Conservation (phyloP, 92 coral and sea anemone genomes). For the Nematostella vectensis region DNA sequence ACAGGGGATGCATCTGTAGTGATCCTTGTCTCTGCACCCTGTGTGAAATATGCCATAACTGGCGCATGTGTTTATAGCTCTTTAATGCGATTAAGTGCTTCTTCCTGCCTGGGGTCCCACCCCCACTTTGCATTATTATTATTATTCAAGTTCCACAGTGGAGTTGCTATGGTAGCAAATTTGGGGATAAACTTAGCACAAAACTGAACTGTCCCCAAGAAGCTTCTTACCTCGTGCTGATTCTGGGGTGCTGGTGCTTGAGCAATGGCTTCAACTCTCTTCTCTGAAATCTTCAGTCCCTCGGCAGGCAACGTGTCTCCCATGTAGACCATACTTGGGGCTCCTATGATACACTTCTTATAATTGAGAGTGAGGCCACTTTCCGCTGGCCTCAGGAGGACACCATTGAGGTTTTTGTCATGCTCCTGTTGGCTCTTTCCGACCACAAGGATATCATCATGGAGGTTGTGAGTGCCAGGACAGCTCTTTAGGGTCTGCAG, state of each 20-base stretch:
- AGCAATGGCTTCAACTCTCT: constrained; percentile 30
- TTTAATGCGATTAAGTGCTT: constrained; percentile 32
- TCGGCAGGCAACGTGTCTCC: constrained; percentile 33
- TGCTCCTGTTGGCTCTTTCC: constrained; percentile 31
- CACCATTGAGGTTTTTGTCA: constrained; percentile 31
- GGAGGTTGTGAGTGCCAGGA: constrained; percentile 44
- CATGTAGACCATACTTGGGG: constrained; percentile 41
- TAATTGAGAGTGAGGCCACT: constrained; percentile 49
- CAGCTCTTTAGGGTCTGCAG: constrained; percentile 52
- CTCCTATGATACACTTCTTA: constrained; percentile 44
- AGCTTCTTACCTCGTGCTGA: constrained; percentile 32
- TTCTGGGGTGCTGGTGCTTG: constrained; percentile 29
- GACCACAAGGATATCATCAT: constrained; percentile 36
- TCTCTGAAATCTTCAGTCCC: constrained; percentile 30
- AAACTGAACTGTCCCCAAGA: constrained; percentile 48
- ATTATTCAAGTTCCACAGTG: constrained; percentile 50
- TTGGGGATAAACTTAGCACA: constrained; percentile 45
- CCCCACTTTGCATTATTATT: constrained; percentile 7
- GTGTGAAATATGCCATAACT: constrained; percentile 46
- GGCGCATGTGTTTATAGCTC: constrained; percentile 30
- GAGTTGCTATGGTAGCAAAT: constrained; percentile 47
- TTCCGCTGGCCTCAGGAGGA: constrained; percentile 34
- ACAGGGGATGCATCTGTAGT: constrained; percentile 54
- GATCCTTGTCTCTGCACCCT: constrained; percentile 36
- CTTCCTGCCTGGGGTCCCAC: constrained; percentile 20